Base-by-base conservation (phyloP, 2,113 vertebrate genomes). In the Leptocoma aspasia region DNA sequence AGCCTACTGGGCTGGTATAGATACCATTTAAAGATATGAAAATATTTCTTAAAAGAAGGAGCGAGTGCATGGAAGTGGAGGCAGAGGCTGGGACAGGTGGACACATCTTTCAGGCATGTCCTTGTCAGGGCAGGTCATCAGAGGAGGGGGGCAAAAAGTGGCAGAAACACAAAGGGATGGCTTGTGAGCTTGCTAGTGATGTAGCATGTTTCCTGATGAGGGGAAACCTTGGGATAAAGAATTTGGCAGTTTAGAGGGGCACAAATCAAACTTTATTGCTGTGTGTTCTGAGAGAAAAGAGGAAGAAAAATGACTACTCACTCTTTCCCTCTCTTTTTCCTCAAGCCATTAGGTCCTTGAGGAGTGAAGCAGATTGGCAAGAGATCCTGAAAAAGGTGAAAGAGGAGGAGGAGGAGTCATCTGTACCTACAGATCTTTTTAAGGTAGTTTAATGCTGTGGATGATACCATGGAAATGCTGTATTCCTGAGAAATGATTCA, bases 321-420 rank as follows among this genome's bases (percentile, higher is more conserved):
- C 91, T 91, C 20, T 56, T 94, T 61, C 31, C 33, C 18, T 91
- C 64, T 52, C 53, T 37, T 45, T 97, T 96, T 82, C 59, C 75
- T 98, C 61, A 97, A 99, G 99, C 97, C 53, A 97, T 99, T 96
- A 97, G 98, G 86, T 96, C 97, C 53, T 94, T 99, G 96, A 99
- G 98, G 92, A 98, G 94, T 11, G 99, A 98, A 95, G 96, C 96
- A 69, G 98, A 99, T 95, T 99, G 99, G 99, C 98, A 98, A 78
- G 98, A 99, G 94, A 98, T 99, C 94, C 97, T 98, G 87, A 98
- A 98, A 95, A 98, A 97, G 92, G 97, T 99, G 82, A 97, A 96
- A 95, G 97, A 98, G 57, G 98, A 99, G 71, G 98, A 98, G 52
- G 98, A 98, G 83, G 99, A 99, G 77, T 98, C 98, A 45, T 98